Base-by-base conservation (phyloP, 2,888 invertebrate genomes). In the Phalangium opilio region DNA sequence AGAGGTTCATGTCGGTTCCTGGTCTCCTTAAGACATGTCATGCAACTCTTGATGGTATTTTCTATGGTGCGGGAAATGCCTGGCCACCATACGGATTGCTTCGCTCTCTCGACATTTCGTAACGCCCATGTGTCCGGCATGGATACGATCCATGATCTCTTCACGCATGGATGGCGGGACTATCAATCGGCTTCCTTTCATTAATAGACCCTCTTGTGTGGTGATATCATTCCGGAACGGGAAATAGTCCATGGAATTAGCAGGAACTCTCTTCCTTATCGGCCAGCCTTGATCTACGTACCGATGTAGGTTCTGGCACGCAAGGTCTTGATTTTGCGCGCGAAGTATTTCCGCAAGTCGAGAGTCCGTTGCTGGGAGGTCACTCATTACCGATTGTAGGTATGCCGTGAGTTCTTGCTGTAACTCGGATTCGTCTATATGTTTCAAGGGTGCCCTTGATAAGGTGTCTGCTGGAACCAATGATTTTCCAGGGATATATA, bases 401-500 rank as follows among this genome's bases (percentile, higher is more conserved):
- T 49, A 53, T 12, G 46, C 45, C 7, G 27, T 32, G 12, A 42
- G 34, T 19, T 54, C 51, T 21, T 50, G 42, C 11, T 49, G 41
- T 3, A 21, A 35, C 7, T 48, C 45, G 12, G 20, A 14, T 2
- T 50, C 17, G n/a, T n/a, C n/a, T n/a, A n/a, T n/a, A n/a, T n/a
- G n/a, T n/a, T n/a, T n/a, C n/a, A 41, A 18, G 10, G 48, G 44
- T 18, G 51, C 36, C 40, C 55, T 14, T 2, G 61, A 60, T 17
- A 63, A 43, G 15, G 60, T 53, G 49, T 64, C 61, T 12, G 61
- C 59, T 17, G 57, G 48, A 12, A 57, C 48, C 34, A 65, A 45
- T 11, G 57, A 47, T 49, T 61, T 63, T 20, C 62, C 63, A 11
- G 60, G 59, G 2, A 58, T 57, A 52, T 63, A 56, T 17, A 34